phyloP scores from a whole-genome alignment of 2,888 invertebrate species.

The Ectemnius lituratus region DNA sequence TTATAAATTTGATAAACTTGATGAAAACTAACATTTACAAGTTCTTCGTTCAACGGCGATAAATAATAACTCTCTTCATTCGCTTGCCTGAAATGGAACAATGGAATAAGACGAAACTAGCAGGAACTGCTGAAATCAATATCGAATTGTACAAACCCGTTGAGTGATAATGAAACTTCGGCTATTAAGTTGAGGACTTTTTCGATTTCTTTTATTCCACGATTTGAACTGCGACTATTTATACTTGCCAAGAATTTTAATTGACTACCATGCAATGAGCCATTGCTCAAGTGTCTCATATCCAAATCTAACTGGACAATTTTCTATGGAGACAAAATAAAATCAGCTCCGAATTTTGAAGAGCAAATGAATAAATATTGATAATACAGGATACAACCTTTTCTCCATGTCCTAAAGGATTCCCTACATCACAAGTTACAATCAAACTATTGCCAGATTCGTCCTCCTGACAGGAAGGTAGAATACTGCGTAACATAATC shows the following conservation, averaged over 20 bases:
- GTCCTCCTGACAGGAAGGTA: constrained; percentile 63
- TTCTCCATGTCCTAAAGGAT: constrained; percentile 59
- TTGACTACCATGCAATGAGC: constrained; percentile 33
- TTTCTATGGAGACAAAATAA: constrained; percentile 49
- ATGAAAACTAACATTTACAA: constrained; percentile 58
- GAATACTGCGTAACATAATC: constrained; percentile 60
- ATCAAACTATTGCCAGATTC: constrained; percentile 28
- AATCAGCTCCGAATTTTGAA: not conserved
- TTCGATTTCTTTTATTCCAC: constrained; percentile 36
- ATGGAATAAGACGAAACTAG: not conserved
- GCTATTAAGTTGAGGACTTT: constrained; percentile 50
- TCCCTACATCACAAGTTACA: constrained; percentile 62
- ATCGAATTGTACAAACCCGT: constrained; percentile 58
- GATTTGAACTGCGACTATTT: constrained; percentile 59
- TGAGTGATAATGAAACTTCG: constrained; percentile 55
- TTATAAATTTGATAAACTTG: constrained; percentile 66
- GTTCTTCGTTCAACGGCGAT: constrained; percentile 27
- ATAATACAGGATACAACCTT: constrained; percentile 42
- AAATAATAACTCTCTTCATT: constrained; percentile 61
- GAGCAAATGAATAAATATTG: not conserved
- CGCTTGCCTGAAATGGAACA: constrained; percentile 54
- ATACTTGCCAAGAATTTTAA: constrained; percentile 42
- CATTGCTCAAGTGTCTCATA: constrained; percentile 57
- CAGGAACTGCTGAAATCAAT: too few species aligned
- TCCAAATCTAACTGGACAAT: constrained; percentile 63